A percentile compares a stretch with the other conserved stretches of the same genome.
Evolutionary conservation across 2,113 vertebrate species (phyloP).

Genomic region (Scomber japonicus): DNA sequence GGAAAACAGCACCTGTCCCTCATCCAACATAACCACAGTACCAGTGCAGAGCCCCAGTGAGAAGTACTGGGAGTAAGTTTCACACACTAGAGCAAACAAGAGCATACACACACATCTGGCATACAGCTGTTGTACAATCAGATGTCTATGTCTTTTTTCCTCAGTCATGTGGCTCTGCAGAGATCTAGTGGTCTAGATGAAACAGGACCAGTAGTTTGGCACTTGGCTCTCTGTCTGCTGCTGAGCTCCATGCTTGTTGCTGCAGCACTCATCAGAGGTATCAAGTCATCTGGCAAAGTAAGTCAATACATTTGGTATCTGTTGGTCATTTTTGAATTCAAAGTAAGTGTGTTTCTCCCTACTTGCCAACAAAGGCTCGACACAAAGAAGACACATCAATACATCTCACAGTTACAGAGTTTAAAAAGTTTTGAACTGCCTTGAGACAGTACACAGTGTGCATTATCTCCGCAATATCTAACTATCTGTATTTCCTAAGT

Average conservation of each 20-base stretch:
- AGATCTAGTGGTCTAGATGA: slow-evolving; percentile 90
- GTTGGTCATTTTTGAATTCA: neutral
- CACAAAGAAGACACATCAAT: too few species aligned
- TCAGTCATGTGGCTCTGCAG: slow-evolving; percentile 87
- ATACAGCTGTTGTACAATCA: neutral
- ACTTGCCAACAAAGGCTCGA: too few species aligned
- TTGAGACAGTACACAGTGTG: too few species aligned
- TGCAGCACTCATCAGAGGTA: slow-evolving; percentile 90
- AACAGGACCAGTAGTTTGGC: slow-evolving; percentile 92
- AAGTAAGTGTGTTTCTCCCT: neutral
- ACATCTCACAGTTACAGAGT: too few species aligned
- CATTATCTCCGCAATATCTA: too few species aligned
- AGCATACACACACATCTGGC: neutral
- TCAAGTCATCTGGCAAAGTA: slow-evolving; percentile 99
- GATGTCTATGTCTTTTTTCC: slow-evolving; percentile 39
- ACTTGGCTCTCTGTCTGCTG: slow-evolving; percentile 94
- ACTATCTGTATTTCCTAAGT: too few species aligned
- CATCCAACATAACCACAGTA: slow-evolving; percentile 27
- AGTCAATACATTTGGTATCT: slow-evolving; percentile 26
- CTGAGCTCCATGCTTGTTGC: slow-evolving; percentile 89
- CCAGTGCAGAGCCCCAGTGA: slow-evolving; percentile 89
- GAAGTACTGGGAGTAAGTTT: slow-evolving; percentile 96
- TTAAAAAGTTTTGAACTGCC: too few species aligned
- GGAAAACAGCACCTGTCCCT: slow-evolving; percentile 72
- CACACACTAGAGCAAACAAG: neutral